phyloP scores from a whole-genome alignment of 2,797 vertebrate genomes.

The Champsocephalus esox region DNA sequence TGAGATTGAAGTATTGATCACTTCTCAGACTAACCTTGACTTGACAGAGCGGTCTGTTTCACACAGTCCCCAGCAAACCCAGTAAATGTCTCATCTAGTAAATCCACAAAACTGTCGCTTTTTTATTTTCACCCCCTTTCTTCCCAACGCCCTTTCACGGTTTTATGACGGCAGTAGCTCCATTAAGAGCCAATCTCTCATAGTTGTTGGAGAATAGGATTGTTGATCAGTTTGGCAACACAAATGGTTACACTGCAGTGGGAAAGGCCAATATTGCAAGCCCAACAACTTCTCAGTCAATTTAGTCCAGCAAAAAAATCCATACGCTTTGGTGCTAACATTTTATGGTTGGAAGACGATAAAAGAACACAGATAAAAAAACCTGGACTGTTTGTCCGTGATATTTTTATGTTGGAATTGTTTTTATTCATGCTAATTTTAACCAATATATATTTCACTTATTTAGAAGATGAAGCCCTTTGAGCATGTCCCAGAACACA shows the following conservation, averaged over 20 bases:
- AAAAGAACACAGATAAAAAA: conserved; percentile 42
- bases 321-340: conserved; percentile 88
- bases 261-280: conserved; percentile 91
- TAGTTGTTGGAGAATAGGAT: conserved; percentile 81
- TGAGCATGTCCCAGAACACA: neutral
- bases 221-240: conserved; percentile 87
- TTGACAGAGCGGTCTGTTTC: conserved; percentile 78
- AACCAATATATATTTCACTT: neutral
- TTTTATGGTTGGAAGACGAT: conserved; percentile 68
- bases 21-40: conserved; percentile 87
- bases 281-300: conserved; percentile 96
- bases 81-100: conserved; percentile 84
- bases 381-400: conserved; percentile 18
- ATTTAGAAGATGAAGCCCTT: neutral
- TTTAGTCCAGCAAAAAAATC: conserved; percentile 92
- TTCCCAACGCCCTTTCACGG: conserved; percentile 68
- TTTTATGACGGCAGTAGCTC: conserved; percentile 86
- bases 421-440: conserved; percentile 20
- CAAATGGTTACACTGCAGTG: conserved; percentile 88
- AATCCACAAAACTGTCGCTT: conserved; percentile 49
- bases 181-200: conserved; percentile 87
- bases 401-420: conserved; percentile 11
- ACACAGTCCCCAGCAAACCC: conserved; percentile 61
- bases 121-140: conserved; percentile 34
- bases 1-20: conserved; percentile 97